Base-by-base conservation (phyloP, 2,797 vertebrate species). In the Sebastes jordani region DNA sequence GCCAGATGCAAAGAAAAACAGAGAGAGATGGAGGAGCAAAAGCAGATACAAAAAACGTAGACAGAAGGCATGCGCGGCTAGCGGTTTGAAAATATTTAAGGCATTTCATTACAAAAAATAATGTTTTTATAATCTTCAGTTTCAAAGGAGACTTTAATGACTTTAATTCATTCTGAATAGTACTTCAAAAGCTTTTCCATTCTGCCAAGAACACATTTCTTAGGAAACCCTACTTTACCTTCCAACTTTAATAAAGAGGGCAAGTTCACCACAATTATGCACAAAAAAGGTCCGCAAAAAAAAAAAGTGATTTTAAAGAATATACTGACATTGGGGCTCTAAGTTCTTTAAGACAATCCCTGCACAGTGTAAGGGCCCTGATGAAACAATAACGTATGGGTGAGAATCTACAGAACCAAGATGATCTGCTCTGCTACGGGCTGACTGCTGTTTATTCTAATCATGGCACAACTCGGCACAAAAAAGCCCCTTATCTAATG, bases 401-500 rank as follows among this genome's bases (percentile, higher is more conserved):
- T 74, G 64, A 79, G 65, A 86, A 32, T 76, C 27, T 64, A 52
- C 29, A 73, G 71, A 52, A 42, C 70, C 55, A 76, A 69, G 36
- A 79, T 67, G 74, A 77, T 82, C 20, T 63, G 67, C 77, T 86
- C 68, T 55, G 60, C 74, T 81, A 61, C 79, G 61, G 46, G 55
- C 85, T 38, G 72, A 67, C 80, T 86, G 67, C 74, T 89, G 84
- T 86, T 89, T 81, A 89, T 76, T 89, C 61, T 56, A 86, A 89
- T 87, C 89, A 88, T 77, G 70, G 74, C 66, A 76, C 66, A 78
- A 81, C 73, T 69, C 69, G 80, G 80, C 60, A 86, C 34, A 76
- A 85, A 69, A 89, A 85, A 83, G 16, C 4, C n/a, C 61, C 74
- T 87, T 74, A 90, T 92, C 90, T 88, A 85, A 89, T 83, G 76